Evolutionary conservation across 2,888 invertebrate genomes (phyloP).

Genomic region (Megalurothrips usitatus): DNA sequence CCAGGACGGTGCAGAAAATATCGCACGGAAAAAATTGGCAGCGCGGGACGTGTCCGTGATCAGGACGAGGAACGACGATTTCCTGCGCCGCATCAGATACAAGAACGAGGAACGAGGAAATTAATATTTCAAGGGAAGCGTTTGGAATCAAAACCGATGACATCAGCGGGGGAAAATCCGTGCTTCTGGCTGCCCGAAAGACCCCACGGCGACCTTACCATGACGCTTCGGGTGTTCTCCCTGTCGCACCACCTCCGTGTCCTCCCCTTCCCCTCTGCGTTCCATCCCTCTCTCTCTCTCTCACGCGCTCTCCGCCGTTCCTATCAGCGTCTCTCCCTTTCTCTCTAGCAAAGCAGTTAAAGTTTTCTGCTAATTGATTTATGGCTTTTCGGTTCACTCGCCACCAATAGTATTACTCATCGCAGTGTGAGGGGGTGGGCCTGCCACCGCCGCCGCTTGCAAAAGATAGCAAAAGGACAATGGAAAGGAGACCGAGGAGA

Average conservation of each 20-base stretch:
- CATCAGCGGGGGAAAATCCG: too few relatives aligned
- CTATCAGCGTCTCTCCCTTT: conserved; percentile 9
- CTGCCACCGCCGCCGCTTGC: background rate
- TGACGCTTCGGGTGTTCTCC: background rate
- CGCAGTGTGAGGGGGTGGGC: background rate
- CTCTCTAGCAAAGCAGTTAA: conserved; percentile 26
- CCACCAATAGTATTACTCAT: conserved; percentile 26
- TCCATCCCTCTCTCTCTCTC: background rate
- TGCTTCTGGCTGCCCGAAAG: background rate
- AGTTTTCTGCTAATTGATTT: conserved; percentile 27
- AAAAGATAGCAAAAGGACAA: conserved; percentile 23
- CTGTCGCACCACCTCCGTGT: background rate
- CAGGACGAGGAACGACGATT: too few relatives aligned
- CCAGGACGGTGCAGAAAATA: too few relatives aligned
- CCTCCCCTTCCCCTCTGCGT: background rate
- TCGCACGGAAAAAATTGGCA: too few relatives aligned
- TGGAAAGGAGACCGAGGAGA: background rate
- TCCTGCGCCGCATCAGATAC: too few relatives aligned
- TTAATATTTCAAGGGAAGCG: background rate
- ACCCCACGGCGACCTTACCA: background rate
- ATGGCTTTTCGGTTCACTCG: conserved; percentile 24
- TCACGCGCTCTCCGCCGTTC: background rate
- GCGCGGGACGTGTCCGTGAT: too few relatives aligned
- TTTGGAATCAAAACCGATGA: background rate
- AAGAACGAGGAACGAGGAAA: background rate